These are phyloP conservation scores for Brenthis ino DNA, from an alignment of 2,888 invertebrate genomes.

Conservation along the genomic window DNA sequence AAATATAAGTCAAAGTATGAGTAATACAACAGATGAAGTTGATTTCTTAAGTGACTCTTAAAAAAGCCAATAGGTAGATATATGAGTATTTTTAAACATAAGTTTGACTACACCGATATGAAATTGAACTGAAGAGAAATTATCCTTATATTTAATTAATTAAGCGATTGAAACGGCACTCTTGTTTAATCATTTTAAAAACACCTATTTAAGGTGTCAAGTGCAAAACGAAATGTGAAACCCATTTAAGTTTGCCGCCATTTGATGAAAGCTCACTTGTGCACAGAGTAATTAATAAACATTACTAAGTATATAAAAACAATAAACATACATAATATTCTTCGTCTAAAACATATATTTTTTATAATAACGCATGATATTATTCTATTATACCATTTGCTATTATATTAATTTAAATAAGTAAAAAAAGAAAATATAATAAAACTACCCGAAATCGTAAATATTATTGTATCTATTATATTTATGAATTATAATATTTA, in stretches of 20 bases:
- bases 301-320: not conserved
- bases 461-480: not conserved
- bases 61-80: no score
- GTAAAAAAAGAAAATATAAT: no score
- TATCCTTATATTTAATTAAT: no score
- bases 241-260: conserved; percentile 6
- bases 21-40: no score
- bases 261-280: not conserved
- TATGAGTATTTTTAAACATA: not conserved
- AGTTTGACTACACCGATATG: not conserved
- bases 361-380: not conserved
- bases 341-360: not conserved
- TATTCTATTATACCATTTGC: no score
- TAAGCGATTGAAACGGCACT: not conserved
- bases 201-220: not conserved
- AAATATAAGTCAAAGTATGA: no score
- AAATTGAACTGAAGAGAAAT: no score
- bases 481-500: not conserved
- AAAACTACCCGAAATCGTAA: no score
- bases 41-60: no score
- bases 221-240: not conserved
- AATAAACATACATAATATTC: not conserved
- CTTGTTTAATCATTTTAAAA: not conserved
- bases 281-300: conserved; percentile 8
- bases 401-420: no score